A percentile compares a stretch with the other conserved stretches of the same genome.
These are phyloP conservation scores for Pampus argenteus DNA, from an alignment of 2,797 vertebrate genomes.

Conservation along the genomic window DNA sequence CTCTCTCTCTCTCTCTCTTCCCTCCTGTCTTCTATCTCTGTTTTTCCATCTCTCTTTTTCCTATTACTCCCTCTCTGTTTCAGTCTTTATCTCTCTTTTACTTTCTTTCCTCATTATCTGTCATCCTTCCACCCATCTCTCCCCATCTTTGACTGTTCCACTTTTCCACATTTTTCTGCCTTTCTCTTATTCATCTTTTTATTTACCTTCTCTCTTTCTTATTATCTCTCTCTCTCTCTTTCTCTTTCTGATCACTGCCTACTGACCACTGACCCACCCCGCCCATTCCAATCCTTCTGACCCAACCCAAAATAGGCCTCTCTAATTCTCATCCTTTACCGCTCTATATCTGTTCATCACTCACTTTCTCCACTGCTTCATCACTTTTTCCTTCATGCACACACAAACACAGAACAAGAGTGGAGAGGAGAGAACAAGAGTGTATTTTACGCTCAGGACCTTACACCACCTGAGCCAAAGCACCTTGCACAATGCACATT, in stretches of 20 bases:
- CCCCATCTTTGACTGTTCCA: conserved; percentile 28
- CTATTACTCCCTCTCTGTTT: conserved; percentile 20
- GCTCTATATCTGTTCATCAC: conserved; percentile 32
- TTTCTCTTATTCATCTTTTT: not conserved
- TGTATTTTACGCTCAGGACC: conserved; percentile 46
- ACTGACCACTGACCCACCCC: conserved; percentile 20
- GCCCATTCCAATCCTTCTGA: not conserved
- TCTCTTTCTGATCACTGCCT: conserved; percentile 13
- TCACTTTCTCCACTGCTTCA: conserved; percentile 33
- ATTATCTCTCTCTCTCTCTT: not conserved
- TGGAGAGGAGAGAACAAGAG: not conserved
- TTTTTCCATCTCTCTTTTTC: conserved; percentile 16
- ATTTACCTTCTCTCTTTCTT: not conserved
- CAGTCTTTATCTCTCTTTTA: conserved; percentile 42
- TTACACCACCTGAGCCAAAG: conserved; percentile 57
- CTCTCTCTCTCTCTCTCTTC: conserved; percentile 57
- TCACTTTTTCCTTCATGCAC: conserved; percentile 16
- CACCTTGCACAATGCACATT: conserved; percentile 58
- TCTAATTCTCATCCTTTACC: conserved; percentile 4
- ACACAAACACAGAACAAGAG: conserved; percentile 7
- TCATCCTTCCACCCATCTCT: conserved; percentile 11
- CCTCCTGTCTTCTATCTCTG: conserved; percentile 20
- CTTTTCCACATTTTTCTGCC: not conserved
- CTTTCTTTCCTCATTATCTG: conserved; percentile 9
- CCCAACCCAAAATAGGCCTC: conserved; percentile 5